These are phyloP conservation scores for Leptocoma aspasia DNA, from an alignment of 2,113 vertebrate species.

Conservation along the genomic window DNA sequence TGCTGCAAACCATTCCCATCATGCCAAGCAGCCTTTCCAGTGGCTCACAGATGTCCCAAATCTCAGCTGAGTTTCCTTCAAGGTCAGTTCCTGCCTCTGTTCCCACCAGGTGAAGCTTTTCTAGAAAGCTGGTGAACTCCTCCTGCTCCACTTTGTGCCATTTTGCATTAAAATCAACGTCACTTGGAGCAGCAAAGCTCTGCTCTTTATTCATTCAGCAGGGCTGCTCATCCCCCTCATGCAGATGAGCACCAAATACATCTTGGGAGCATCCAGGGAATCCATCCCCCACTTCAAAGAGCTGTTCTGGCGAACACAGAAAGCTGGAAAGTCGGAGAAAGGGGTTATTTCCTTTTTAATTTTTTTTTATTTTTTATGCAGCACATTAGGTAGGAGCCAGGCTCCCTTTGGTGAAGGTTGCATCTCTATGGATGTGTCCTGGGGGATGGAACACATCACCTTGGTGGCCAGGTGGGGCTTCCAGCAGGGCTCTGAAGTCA, in stretches of 20 bases:
- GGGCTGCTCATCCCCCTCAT: neutral
- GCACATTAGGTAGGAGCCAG: neutral
- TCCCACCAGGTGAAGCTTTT: slow-evolving; percentile 19
- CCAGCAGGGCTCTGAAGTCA: neutral
- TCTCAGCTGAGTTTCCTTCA: neutral
- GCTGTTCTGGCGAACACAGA: neutral
- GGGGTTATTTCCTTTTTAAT: neutral
- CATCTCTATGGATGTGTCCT: neutral
- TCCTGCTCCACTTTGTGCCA: neutral
- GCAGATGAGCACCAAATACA: neutral
- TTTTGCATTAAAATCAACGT: neutral
- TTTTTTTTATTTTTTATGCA: neutral
- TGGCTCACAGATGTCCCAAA: neutral
- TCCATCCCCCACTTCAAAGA: neutral
- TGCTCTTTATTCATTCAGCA: neutral
- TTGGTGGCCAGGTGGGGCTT: neutral
- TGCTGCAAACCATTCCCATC: neutral
- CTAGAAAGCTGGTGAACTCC: neutral
- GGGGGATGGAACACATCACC: neutral
- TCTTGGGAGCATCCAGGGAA: neutral
- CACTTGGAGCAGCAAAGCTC: neutral
- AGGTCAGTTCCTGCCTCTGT: neutral
- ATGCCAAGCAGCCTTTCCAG: neutral
- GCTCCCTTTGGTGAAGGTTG: neutral
- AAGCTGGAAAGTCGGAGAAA: neutral